Evolutionary conservation across 1,140 invertebrate genomes (phyloP).

Genomic region (Stegodyphus mimosarum): DNA sequence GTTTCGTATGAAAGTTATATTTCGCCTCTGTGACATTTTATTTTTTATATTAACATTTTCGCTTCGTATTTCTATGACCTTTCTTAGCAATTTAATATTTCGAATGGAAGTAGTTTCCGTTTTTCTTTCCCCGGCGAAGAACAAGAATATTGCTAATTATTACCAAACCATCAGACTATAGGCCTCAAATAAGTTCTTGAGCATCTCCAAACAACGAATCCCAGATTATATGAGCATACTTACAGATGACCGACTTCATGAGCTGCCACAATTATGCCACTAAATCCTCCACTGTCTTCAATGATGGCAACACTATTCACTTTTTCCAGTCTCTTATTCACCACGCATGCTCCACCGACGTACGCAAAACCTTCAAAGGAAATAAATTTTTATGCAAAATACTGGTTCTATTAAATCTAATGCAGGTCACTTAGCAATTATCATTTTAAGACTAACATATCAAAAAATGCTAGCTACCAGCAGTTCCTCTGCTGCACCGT

Average conservation of each 20-base stretch:
- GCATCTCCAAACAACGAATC: neutral
- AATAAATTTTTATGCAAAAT: neutral
- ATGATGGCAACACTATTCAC: slow-evolving; percentile 96
- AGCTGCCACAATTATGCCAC: slow-evolving; percentile 94
- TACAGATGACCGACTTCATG: slow-evolving; percentile 97
- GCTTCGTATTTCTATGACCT: too few relatives aligned
- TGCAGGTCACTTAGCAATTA: too few relatives aligned
- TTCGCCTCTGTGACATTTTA: too few relatives aligned
- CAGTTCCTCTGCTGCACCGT: slow-evolving; percentile 95
- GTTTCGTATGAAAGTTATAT: too few relatives aligned
- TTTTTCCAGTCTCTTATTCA: slow-evolving; percentile 94
- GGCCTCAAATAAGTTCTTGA: too few relatives aligned
- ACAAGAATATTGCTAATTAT: too few relatives aligned
- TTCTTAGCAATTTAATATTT: too few relatives aligned
- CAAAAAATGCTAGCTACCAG: slow-evolving; percentile 77
- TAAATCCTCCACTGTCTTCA: slow-evolving; percentile 95
- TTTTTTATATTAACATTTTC: too few relatives aligned
- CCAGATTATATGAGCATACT: slow-evolving; percentile 70
- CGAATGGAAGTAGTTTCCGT: too few relatives aligned
- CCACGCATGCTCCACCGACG: slow-evolving; percentile 93
- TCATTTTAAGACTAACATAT: neutral
- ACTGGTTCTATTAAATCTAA: too few relatives aligned
- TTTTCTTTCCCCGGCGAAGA: too few relatives aligned
- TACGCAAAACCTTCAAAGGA: slow-evolving; percentile 86
- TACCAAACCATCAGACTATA: too few relatives aligned